A percentile compares a stretch with the other conserved stretches of the same genome.
Conservation (phyloP, 2,888 invertebrate genomes). For the Drosophila mulleri region DNA sequence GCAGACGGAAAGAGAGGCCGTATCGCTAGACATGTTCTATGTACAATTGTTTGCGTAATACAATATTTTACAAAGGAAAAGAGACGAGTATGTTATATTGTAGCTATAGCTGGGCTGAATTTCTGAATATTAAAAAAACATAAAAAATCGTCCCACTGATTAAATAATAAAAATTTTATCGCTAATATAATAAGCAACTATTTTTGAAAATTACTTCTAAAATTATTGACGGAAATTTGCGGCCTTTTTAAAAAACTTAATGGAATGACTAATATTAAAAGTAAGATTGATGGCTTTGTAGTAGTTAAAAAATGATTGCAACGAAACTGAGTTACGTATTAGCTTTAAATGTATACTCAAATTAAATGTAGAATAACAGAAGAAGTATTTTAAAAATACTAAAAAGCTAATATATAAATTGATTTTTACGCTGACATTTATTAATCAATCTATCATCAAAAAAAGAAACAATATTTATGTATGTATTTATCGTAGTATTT, state of each 20-base stretch:
- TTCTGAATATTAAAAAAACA: neutral
- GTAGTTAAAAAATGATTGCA: no score
- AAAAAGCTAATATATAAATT: neutral
- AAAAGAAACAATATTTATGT: neutral
- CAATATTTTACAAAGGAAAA: neutral
- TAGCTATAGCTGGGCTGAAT: neutral
- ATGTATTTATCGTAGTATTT: neutral
- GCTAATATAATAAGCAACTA: neutral
- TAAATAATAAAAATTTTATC: neutral
- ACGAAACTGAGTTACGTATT: no score
- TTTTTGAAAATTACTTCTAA: neutral
- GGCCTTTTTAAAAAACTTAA: no score
- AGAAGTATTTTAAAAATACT: neutral
- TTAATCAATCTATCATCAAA: neutral
- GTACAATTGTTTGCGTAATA: constrained; percentile 32
- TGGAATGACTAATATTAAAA: no score
- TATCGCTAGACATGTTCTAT: constrained; percentile 27
- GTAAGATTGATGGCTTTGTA: neutral
- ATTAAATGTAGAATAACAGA: no score
- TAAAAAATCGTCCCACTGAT: neutral
- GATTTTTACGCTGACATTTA: neutral
- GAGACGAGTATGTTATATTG: neutral
- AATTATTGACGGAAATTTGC: neutral
- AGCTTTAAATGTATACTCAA: no score
- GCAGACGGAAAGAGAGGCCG: constrained; percentile 30